Base-by-base conservation (phyloP, 2,888 invertebrate genomes). In the Eristalis arbustorum region DNA sequence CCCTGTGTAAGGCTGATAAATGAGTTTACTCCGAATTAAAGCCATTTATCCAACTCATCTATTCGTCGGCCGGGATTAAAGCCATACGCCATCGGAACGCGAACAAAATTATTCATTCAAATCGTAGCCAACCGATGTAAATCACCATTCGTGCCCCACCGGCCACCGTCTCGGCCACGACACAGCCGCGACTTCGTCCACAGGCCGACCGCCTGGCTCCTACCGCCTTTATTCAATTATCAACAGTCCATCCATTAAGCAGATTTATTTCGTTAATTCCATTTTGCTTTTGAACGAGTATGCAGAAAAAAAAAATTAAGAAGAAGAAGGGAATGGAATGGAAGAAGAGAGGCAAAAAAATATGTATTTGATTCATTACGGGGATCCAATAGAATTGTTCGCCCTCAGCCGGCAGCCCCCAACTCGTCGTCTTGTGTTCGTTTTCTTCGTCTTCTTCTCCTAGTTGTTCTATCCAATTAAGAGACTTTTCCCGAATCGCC, bases 401-500 rank as follows among this genome's bases (percentile, higher is more conserved):
- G 18, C 6, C 18, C 18, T n/a, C n/a, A n/a, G n/a, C n/a, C 5
- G n/a, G 1, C 42, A 13, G n/a, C 42, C 14, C 1, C 42, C 10
- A 1, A 1, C 25, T 25, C 25, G 1, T 37, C 11, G 34, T 1
- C 8, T 0, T 37, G 13, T 11, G 13, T 37, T 18, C 49, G 18
- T 18, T 18, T 14, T 42, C 42, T n/a, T 42, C 42, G 1, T 8
- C 25, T 37, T 42, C 66, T 69, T 49, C 72, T 69, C 22, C 73
- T 42, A 81, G 76, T 77, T 82, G 71, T 87, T 82, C 78, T 87
- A 87, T 87, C 82, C 85, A 87, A 87, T 87, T 87, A 87, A 78
- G 82, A 75, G 85, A 87, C 85, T 87, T 87, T 78, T 78, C 37
- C 62, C 74, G 78, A 87, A 87, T 87, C 75, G 85, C 82, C 85